Conservation (phyloP, 2,797 vertebrate species). For the Falco naumanni region DNA sequence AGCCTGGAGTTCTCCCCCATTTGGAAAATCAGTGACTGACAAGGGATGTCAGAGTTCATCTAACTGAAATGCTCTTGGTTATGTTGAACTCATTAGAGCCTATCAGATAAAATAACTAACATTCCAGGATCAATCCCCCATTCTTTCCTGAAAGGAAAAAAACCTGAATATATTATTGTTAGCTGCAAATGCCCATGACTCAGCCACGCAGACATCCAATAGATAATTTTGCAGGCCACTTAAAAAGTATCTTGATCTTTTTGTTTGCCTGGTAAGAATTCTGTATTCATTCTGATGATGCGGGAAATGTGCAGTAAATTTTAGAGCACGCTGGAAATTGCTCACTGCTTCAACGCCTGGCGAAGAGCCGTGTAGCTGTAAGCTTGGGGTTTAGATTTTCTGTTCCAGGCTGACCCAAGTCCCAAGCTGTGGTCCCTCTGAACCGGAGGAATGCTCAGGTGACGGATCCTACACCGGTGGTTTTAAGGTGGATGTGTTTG, state of each 20-base stretch:
- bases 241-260: conserved; percentile 68
- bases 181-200: conserved; percentile 58
- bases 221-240: conserved; percentile 54
- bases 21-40: conserved; percentile 78
- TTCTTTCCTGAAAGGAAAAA: conserved; percentile 69
- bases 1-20: conserved; percentile 75
- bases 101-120: conserved; percentile 81
- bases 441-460: neutral
- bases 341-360: neutral
- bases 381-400: neutral
- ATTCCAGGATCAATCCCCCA: conserved; percentile 78
- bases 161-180: conserved; percentile 71
- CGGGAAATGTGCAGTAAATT: conserved; percentile 29
- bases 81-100: conserved; percentile 79
- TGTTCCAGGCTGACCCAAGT: neutral
- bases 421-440: neutral
- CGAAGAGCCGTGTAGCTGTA: neutral
- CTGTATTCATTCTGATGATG: conserved; percentile 16
- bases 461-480: neutral
- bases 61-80: conserved; percentile 76
- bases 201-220: conserved; percentile 64
- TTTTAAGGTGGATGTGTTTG: neutral
- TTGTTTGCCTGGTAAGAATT: conserved; percentile 60
- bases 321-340: neutral
- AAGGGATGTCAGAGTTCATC: conserved; percentile 82